Percentiles rank a stretch among this genome's conserved stretches.
Conservation (phyloP, 2,888 invertebrate species). For the Meganola albula region DNA sequence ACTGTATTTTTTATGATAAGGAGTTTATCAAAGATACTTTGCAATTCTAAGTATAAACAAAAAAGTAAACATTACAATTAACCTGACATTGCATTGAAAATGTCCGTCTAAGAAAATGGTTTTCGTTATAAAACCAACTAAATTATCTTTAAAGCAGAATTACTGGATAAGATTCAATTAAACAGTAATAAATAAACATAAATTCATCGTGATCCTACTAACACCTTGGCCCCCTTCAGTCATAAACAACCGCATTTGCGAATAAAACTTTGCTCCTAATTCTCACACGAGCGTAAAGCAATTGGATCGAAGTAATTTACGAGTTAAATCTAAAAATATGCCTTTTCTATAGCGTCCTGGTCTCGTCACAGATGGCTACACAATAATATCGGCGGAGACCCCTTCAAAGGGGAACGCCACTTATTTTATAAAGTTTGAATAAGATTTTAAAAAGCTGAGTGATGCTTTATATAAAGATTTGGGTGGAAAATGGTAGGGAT, state of each 20-base stretch:
- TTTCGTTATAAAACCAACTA: too few relatives aligned
- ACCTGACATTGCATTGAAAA: too few relatives aligned
- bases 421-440: slow-evolving; percentile 76
- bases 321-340: slow-evolving; percentile 77
- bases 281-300: slow-evolving; percentile 74
- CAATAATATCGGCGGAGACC: slow-evolving; percentile 64
- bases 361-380: slow-evolving; percentile 74
- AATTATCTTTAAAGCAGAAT: too few relatives aligned
- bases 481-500: slow-evolving; percentile 40
- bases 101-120: too few relatives aligned
- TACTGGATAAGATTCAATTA: background rate
- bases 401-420: slow-evolving; percentile 60
- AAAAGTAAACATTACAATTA: too few relatives aligned
- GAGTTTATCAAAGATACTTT: too few relatives aligned
- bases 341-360: slow-evolving; percentile 65
- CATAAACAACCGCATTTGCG: slow-evolving; percentile 59
- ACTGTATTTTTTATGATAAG: too few relatives aligned
- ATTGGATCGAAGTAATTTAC: slow-evolving; percentile 74
- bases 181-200: slow-evolving; percentile 21
- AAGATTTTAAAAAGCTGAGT: slow-evolving; percentile 72
- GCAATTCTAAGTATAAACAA: too few relatives aligned
- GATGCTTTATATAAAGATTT: slow-evolving; percentile 51
- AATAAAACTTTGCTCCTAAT: slow-evolving; percentile 65
- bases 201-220: slow-evolving; percentile 18
- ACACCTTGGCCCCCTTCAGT: slow-evolving; percentile 20